Base-by-base conservation (phyloP, 2,888 invertebrate species). In the Fragum whitleyi region DNA sequence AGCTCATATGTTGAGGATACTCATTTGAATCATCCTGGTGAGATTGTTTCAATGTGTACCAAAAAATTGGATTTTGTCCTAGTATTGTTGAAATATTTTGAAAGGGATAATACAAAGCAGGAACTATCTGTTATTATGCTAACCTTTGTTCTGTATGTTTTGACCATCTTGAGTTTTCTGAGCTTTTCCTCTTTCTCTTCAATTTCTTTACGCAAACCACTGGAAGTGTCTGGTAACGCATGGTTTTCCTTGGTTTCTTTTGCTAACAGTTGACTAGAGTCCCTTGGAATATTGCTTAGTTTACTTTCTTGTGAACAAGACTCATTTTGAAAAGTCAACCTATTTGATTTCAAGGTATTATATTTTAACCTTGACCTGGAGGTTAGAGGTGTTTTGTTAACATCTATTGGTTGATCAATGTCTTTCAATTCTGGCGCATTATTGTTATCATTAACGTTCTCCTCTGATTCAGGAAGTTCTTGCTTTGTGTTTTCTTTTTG, bases 71-170 rank as follows among this genome's bases (percentile, higher is more conserved):
- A n/a, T n/a, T n/a, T n/a, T n/a, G n/a, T n/a, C n/a, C n/a, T n/a
- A n/a, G n/a, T n/a, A n/a, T n/a, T n/a, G n/a, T n/a, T n/a, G n/a
- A n/a, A n/a, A n/a, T n/a, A n/a, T n/a, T n/a, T n/a, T n/a, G n/a
- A n/a, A n/a, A n/a, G n/a, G n/a, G n/a, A n/a, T n/a, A n/a, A n/a
- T n/a, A n/a, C n/a, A n/a, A n/a, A n/a, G n/a, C n/a, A n/a, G n/a
- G n/a, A n/a, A n/a, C n/a, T n/a, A n/a, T n/a, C n/a, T n/a, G n/a
- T 36, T 42, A 32, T 42, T 68, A 2, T 68, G 6, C 9, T 61
- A 73, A 91, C 91, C 90, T 91, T 91, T 68, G 86, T 73, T 70
- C 89, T 83, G 71, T 91, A 91, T 84, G 89, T 88, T 55, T 90
- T 89, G 23, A 91, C 91, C 89, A 91, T 90, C 68, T 85, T 88